Base-by-base conservation (phyloP, 1,140 invertebrate species). In the Camponotus floridanus region DNA sequence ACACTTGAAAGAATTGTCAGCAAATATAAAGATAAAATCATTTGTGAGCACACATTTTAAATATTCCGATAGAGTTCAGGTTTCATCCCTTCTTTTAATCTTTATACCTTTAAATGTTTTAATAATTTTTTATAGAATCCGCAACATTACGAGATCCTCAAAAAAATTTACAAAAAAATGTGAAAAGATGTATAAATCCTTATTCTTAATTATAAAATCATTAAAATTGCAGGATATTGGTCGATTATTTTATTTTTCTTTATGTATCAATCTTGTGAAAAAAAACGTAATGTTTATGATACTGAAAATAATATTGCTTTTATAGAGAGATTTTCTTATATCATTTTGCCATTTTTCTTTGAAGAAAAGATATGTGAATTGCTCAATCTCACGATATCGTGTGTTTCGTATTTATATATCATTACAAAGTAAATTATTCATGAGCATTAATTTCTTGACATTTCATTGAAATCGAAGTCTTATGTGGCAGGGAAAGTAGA, bases 1-100 rank as follows among this genome's bases (percentile, higher is more conserved):
- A 42, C 6, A 48, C 31, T 73, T 18, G 36, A 51, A 15, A 51
- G 48, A 74, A 73, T 74, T 15, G 26, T 61, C 26, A 11, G 42
- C 68, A 73, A 71, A 73, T 61, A 71, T 39, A 61, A 21, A 59
- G 67, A 73, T 83, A 74, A 73, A 73, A 83, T 83, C 55, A 15
- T 21, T 71, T 13, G 39, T 5, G 4, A 21, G 21, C 13, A n/a
- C n/a, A n/a, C n/a, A 33, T 83, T 74, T 61, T 36, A 21, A 21
- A 59, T 45, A 11, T 55, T 59, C 13, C 31, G 26, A 42, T 21
- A 42, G 31, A 3, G 1, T 51, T 18, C 31, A 48, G 13, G 8
- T 3, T 51, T 26, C 13, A 11, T 68, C 6, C 33, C 9, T n/a
- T 31, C 26, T 55, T 70, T 51, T 31, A 36, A 26, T 57, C 13